Conservation (phyloP, 2,797 vertebrate species). For the Galaxias olidus region DNA sequence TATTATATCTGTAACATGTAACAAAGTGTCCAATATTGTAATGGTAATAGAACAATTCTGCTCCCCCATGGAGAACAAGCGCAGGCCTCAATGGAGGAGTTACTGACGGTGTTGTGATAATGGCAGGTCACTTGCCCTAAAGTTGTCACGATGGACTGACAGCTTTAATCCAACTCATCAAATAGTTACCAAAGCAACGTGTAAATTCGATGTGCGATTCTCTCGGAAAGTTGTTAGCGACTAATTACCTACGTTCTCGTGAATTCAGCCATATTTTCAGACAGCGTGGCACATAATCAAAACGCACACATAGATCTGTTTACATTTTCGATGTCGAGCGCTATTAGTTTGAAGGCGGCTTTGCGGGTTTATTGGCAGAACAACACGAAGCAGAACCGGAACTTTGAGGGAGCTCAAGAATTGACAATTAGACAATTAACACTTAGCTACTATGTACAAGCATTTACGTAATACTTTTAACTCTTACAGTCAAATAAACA, state of each 20-base stretch:
- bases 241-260: slow-evolving; percentile 74
- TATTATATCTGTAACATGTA: slow-evolving; percentile 20
- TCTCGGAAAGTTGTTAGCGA: slow-evolving; percentile 68
- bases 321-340: slow-evolving; percentile 41
- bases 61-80: slow-evolving; percentile 30
- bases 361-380: too few species aligned
- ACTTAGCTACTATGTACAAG: slow-evolving; percentile 11
- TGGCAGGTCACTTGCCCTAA: too few species aligned
- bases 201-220: slow-evolving; percentile 66
- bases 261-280: slow-evolving; percentile 52
- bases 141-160: too few species aligned
- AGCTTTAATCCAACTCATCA: slow-evolving; percentile 66
- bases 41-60: too few species aligned
- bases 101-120: too few species aligned
- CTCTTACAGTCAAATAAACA: too few species aligned
- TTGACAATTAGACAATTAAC: slow-evolving; percentile 23
- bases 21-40: slow-evolving; percentile 3
- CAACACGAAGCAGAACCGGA: neutral
- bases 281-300: slow-evolving; percentile 44
- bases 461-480: too few species aligned
- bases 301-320: slow-evolving; percentile 59
- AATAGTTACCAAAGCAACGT: slow-evolving; percentile 70
- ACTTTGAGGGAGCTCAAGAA: neutral
- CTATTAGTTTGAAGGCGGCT: neutral
- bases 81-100: slow-evolving; percentile 1